Base-by-base conservation (phyloP, 1,140 invertebrate species). In the Alviniconcha marisindica region DNA sequence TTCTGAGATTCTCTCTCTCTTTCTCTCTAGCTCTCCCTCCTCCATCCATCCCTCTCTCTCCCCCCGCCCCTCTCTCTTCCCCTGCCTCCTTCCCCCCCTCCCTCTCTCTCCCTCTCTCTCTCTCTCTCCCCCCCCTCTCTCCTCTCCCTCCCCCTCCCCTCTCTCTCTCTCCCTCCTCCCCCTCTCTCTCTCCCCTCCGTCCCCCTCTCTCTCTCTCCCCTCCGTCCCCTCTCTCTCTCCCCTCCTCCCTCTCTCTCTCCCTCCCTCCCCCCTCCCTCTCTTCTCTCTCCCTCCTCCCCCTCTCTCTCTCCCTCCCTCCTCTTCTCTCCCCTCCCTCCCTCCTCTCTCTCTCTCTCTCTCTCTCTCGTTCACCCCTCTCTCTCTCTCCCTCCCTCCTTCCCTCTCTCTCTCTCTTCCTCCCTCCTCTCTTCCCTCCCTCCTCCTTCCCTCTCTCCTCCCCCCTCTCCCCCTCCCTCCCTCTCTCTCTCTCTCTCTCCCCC, bases 21-120 rank as follows among this genome's bases (percentile, higher is more conserved):
- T 40, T 28, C 36, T 21, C 36, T 21, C 36, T 33, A 36, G 18
- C 36, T 71, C 18, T 69, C 31, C 24, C 10, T 28, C 24, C 56
- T 60, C 56, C 24, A 7, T 60, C 56, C 24, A 7, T 60, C 56
- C 24, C 56, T 60, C 56, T 60, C 56, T 60, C 56, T 60, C 56
- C 24, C 56, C 24, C 56, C 24, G 10, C 24, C 56, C 24, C 56
- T 60, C 56, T 60, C 56, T 60, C 56, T 60, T 24, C 24, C 56
- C 24, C 56, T 60, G 10, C 24, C 56, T 60, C 56, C 24, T 24
- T 60, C 56, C 24, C 56, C 24, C 56, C 24, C 56, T 28, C 56
- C 24, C 56, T 28, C 56, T 60, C 56, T 69, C n/a, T 60, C 56
- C 24, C 56, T 60, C 56, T 60, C 56, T 60, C 56, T 28, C 56